Percentiles rank a stretch among this genome's conserved stretches.
Evolutionary conservation across 2,888 invertebrate species (phyloP).

Genomic region (Oscheius sp.): DNA sequence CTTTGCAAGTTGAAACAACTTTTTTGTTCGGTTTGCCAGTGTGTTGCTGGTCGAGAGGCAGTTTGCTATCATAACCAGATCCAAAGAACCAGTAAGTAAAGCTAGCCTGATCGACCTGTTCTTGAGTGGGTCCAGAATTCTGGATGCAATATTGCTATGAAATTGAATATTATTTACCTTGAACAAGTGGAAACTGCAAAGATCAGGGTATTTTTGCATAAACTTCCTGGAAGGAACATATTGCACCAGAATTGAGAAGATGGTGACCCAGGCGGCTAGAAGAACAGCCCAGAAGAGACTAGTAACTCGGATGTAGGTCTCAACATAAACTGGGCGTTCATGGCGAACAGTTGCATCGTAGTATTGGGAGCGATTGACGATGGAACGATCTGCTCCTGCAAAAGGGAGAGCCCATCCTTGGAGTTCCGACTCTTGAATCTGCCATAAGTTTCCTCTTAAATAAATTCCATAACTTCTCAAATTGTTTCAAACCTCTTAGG

Average conservation of each 20-base stretch:
- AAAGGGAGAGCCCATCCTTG: conserved; percentile 81
- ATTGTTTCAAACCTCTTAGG: conserved; percentile 38
- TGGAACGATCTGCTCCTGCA: conserved; percentile 73
- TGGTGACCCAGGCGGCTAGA: conserved; percentile 60
- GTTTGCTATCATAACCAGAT: conserved; percentile 81
- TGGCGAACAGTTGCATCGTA: conserved; percentile 76
- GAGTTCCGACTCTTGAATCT: conserved; percentile 61
- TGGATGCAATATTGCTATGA: conserved; percentile 34
- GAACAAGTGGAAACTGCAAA: conserved; percentile 81
- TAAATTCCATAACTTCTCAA: not conserved
- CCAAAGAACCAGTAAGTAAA: conserved; percentile 81
- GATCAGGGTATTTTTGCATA: conserved; percentile 78
- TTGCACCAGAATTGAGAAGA: conserved; percentile 77
- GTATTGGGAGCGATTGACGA: conserved; percentile 79
- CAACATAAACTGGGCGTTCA: conserved; percentile 46
- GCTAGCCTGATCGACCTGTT: conserved; percentile 73
- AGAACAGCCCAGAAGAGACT: conserved; percentile 77
- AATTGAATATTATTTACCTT: conserved; percentile 70
- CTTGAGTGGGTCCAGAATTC: conserved; percentile 75
- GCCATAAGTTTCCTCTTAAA: conserved; percentile 55
- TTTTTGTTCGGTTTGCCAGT: conserved; percentile 77
- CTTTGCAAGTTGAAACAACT: conserved; percentile 78
- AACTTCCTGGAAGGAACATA: conserved; percentile 78
- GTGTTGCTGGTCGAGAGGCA: conserved; percentile 71
- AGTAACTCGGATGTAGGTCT: conserved; percentile 78